These are phyloP conservation scores for Mormyrus lacerda DNA, from an alignment of 2,113 vertebrate genomes.

Conservation along the genomic window DNA sequence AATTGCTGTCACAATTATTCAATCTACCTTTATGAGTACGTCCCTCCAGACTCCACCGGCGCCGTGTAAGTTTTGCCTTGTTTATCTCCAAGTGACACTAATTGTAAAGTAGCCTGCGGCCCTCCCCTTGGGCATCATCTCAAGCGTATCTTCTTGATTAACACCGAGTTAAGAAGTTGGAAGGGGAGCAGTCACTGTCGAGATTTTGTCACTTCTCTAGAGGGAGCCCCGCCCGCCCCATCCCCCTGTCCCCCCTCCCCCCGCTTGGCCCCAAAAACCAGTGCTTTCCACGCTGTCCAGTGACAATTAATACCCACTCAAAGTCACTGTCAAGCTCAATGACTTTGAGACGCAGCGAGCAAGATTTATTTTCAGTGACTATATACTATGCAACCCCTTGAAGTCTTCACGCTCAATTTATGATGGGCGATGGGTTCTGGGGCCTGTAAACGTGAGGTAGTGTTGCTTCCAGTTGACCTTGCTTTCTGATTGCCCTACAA, in stretches of 20 bases:
- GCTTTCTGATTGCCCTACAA: neutral
- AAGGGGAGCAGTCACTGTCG: conserved; percentile 1
- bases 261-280: neutral
- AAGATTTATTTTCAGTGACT: conserved; percentile 44
- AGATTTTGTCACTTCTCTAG: conserved; percentile 10
- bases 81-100: conserved; percentile 63
- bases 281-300: neutral
- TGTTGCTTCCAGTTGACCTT: conserved; percentile 32
- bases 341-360: neutral
- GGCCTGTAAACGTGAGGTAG: conserved; percentile 30
- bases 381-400: conserved; percentile 52
- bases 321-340: conserved; percentile 9
- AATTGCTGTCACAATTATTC: conserved; percentile 63
- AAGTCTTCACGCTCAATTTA: conserved; percentile 52
- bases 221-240: neutral
- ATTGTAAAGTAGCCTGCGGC: conserved; percentile 63
- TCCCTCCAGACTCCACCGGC: conserved; percentile 20
- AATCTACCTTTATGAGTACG: conserved; percentile 45
- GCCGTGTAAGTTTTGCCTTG: conserved; percentile 45
- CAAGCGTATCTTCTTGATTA: conserved; percentile 60
- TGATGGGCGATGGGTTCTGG: conserved; percentile 30
- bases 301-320: conserved; percentile 15
- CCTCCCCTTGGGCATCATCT: conserved; percentile 52
- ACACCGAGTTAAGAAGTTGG: conserved; percentile 53
- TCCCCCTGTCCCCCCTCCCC: neutral